A percentile compares a stretch with the other conserved stretches of the same genome.
phyloP scores from a whole-genome alignment of 2,888 invertebrate genomes.

The Noctua janthe region DNA sequence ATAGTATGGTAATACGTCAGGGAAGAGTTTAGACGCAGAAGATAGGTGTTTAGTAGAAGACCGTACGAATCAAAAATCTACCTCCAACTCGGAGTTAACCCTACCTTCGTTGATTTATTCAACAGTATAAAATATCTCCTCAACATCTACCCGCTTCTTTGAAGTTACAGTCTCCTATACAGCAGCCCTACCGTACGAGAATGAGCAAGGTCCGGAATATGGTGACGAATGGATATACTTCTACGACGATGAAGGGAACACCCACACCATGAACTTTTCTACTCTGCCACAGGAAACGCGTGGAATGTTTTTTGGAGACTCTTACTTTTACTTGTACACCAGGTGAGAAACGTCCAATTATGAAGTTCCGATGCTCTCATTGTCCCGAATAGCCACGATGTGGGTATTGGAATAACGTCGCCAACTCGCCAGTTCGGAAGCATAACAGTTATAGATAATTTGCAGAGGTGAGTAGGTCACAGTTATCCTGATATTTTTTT shows the following conservation, averaged over 20 bases:
- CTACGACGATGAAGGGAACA: constrained; percentile 84
- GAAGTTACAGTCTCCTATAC: constrained; percentile 62
- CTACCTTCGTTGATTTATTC: neutral
- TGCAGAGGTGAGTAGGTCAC: neutral
- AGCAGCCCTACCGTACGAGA: constrained; percentile 68
- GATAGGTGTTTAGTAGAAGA: neutral
- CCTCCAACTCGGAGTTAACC: neutral
- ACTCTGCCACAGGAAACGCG: constrained; percentile 74
- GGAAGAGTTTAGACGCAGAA: neutral
- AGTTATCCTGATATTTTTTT: constrained; percentile 43
- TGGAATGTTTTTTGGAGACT: constrained; percentile 78
- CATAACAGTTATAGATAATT: neutral
- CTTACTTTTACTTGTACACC: constrained; percentile 87
- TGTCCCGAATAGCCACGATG: neutral
- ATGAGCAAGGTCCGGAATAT: constrained; percentile 77
- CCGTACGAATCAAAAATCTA: neutral
- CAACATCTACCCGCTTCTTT: constrained; percentile 13
- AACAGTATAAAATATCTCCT: neutral
- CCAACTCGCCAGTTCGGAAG: neutral
- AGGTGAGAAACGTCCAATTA: constrained; percentile 72
- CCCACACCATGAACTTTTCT: constrained; percentile 82
- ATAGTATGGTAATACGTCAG: neutral
- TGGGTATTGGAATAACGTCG: neutral
- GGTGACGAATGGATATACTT: constrained; percentile 87
- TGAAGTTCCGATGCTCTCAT: neutral